Conservation (phyloP, 2,113 vertebrate species). For the Istiophorus platypterus region DNA sequence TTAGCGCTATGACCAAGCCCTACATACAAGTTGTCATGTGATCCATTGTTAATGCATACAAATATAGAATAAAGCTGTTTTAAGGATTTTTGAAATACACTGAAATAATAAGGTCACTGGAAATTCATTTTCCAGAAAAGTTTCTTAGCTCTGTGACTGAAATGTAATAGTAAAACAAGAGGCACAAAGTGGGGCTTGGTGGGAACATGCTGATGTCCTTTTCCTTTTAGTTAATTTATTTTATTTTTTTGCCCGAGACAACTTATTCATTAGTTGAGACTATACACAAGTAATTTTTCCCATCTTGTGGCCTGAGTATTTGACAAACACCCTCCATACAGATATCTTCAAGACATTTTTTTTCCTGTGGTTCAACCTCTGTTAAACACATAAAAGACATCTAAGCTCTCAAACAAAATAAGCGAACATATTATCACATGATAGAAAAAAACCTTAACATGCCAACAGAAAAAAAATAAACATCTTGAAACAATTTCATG, state of each 20-base stretch:
- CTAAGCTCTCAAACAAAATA: slow-evolving; percentile 46
- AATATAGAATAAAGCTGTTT: too few species aligned
- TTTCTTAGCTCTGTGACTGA: not conserved
- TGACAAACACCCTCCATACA: slow-evolving; percentile 57
- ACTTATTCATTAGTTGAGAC: slow-evolving; percentile 72
- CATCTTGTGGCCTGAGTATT: slow-evolving; percentile 75
- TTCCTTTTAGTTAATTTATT: slow-evolving; percentile 71
- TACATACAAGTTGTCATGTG: not conserved
- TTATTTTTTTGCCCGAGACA: slow-evolving; percentile 74
- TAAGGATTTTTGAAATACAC: too few species aligned
- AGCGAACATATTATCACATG: slow-evolving; percentile 42
- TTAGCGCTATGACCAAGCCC: not conserved
- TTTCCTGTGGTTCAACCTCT: slow-evolving; percentile 47
- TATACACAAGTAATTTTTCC: slow-evolving; percentile 75
- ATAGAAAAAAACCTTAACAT: slow-evolving; percentile 18
- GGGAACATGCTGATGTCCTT: not conserved
- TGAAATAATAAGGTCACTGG: too few species aligned
- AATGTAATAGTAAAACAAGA: not conserved
- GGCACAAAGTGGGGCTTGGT: not conserved
- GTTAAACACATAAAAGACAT: slow-evolving; percentile 52
- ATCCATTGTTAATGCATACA: not conserved
- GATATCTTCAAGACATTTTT: slow-evolving; percentile 47
- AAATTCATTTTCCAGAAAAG: too few species aligned
- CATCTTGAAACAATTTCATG: slow-evolving; percentile 43
- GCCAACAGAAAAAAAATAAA: slow-evolving; percentile 47